Evolutionary conservation across 2,113 vertebrate genomes (phyloP).

Genomic region (Pontoporia blainvillei): DNA sequence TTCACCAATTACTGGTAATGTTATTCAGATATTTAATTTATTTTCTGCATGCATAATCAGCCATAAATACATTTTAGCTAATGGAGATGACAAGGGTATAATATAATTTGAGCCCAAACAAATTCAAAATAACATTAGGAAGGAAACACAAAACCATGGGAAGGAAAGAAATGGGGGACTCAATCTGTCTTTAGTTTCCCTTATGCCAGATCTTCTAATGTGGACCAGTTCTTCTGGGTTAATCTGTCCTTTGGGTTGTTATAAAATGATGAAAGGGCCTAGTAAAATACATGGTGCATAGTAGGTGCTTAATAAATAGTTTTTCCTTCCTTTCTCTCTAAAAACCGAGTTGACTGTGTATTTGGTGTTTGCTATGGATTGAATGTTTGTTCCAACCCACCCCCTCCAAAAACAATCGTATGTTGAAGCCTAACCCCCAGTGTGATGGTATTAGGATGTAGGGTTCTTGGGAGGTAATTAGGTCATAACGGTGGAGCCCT

Average conservation of each 20-base stretch:
- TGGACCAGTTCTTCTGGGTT: not conserved
- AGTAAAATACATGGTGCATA: not conserved
- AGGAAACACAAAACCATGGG: conserved; percentile 48
- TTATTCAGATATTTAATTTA: conserved; percentile 64
- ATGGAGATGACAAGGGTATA: conserved; percentile 72
- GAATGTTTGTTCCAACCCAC: not conserved
- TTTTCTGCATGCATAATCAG: conserved; percentile 72
- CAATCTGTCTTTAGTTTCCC: not conserved
- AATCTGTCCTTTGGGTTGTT: not conserved
- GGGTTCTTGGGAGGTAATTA: not conserved
- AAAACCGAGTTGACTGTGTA: not conserved
- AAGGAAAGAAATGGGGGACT: conserved; percentile 22
- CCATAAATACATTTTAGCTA: conserved; percentile 68
- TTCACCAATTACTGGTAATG: conserved; percentile 67
- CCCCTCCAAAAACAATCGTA: not conserved
- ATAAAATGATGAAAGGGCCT: not conserved
- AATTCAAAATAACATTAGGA: conserved; percentile 64
- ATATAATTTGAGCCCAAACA: conserved; percentile 67
- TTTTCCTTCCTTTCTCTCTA: not conserved
- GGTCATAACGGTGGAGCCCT: not conserved
- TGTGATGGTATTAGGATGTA: not conserved
- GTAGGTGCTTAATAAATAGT: not conserved
- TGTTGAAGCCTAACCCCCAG: not conserved
- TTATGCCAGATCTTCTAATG: not conserved
- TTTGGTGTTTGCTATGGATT: not conserved